Evolutionary conservation across 2,888 invertebrate genomes (phyloP), one percentile per base, ranked within the genome.

Genomic region (Chelonus formosanus): DNA sequence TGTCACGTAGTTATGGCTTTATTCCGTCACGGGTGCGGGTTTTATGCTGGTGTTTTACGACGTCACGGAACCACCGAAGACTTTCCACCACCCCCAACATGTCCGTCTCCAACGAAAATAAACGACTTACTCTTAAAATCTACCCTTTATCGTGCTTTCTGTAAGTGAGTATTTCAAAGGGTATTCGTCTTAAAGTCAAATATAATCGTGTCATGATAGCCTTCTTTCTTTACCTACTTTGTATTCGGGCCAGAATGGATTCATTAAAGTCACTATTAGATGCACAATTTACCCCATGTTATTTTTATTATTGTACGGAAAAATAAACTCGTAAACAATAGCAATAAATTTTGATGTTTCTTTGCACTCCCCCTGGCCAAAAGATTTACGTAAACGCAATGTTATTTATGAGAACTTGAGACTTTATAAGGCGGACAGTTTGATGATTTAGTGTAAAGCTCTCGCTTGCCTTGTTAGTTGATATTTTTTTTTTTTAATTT

Each of bases 351-450:
- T 43, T 31, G 8, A 57, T 32, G 31, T 57, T 43, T 43, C 52
- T 52, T 52, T 52, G 53, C 54, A 48, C 50, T 44, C 60, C 20
- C 55, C 48, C 40, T 20, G 65, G 68, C 63, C 69, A 66, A 58
- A 68, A 75, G 78, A 77, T 78, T 79, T 76, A 76, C 77, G 76
- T 78, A 76, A 78, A 78, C 72, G 73, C 63, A 67, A 64, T 72
- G 62, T 73, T 74, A 75, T 75, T 75, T 75, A 75, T 75, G 72
- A 68, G 60, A 68, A 64, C 58, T 64, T 53, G 40, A 57, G 57
- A 57, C 44, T 57, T 4, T 52, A 60, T 40, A 43, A 57, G 57
- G 57, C 57, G 57, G 45, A 57, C 57, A 43, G 40, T 4, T 10
- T 8, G 40, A 43, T 57, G 57, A 57, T 57, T 57, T 57, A 57